Conservation (phyloP, 37 sponge, comb jelly and placozoan genomes). For the Chondrosia reniformis region DNA sequence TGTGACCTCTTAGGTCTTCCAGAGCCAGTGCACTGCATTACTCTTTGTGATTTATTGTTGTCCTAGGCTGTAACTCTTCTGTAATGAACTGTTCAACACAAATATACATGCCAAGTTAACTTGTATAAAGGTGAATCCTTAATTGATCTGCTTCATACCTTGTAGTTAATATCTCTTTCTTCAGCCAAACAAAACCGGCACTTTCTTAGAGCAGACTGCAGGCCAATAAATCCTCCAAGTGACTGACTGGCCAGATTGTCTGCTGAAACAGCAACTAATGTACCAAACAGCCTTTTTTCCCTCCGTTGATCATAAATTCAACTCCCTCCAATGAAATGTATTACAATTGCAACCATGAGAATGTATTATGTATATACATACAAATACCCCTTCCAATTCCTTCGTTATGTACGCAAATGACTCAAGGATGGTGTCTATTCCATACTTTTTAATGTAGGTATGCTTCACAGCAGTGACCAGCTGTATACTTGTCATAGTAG, state of each 20-base stretch:
- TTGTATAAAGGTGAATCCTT: too few species aligned
- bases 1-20: slow-evolving; percentile 12
- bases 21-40: neutral
- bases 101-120: neutral
- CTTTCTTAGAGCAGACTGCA: slow-evolving; percentile 10
- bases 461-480: slow-evolving; percentile 24
- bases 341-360: too few species aligned
- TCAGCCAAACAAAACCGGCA: slow-evolving; percentile 35
- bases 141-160: slow-evolving; percentile 12
- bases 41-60: neutral
- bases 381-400: slow-evolving; percentile 31
- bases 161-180: neutral
- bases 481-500: slow-evolving; percentile 26
- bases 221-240: slow-evolving; percentile 26
- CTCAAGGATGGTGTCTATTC: slow-evolving; percentile 31
- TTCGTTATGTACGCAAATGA: slow-evolving; percentile 25
- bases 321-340: neutral
- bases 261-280: slow-evolving; percentile 14
- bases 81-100: neutral
- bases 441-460: slow-evolving; percentile 23
- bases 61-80: neutral
- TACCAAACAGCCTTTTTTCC: slow-evolving; percentile 12
- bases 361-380: too few species aligned
- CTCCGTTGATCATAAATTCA: neutral
- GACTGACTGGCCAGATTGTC: slow-evolving; percentile 28